phyloP scores from a whole-genome alignment of 2,113 vertebrate species.

The Otolemur garnettii region DNA sequence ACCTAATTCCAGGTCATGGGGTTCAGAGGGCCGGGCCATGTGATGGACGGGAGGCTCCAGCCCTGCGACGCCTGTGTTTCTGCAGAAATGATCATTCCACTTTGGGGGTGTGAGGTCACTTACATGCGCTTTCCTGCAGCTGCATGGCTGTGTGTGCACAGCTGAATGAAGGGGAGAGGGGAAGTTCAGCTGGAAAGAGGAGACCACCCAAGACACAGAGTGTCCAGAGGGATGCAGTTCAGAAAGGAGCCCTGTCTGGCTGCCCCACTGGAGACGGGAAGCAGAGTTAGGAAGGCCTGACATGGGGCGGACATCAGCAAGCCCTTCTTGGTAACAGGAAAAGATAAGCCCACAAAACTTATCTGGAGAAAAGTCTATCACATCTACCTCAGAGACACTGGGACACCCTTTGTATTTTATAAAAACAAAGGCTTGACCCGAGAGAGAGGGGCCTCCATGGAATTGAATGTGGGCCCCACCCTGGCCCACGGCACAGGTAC shows the following conservation, averaged over 20 bases:
- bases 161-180: constrained; percentile 60
- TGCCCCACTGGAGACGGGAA: rapidly evolving
- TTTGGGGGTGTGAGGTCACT: constrained; percentile 38
- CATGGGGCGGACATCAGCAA: not conserved
- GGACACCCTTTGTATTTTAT: not conserved
- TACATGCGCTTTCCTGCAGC: constrained; percentile 31
- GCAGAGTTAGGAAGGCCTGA: not conserved
- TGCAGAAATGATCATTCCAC: constrained; percentile 63
- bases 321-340: constrained; percentile 22
- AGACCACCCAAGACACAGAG: not conserved
- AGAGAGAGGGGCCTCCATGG: not conserved
- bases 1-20: not conserved
- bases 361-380: not conserved
- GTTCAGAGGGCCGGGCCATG: not conserved
- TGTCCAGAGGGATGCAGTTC: not conserved
- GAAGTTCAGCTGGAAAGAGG: constrained; percentile 68
- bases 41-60: rapidly evolving
- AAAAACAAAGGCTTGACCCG: constrained; percentile 7
- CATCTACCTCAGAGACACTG: not conserved
- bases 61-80: not conserved
- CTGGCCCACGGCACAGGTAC: rapidly evolving
- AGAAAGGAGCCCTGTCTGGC: constrained; percentile 43
- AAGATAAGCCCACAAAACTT: not conserved
- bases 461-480: not conserved
- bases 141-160: constrained; percentile 76